Base-by-base conservation (phyloP, 2,113 vertebrate genomes). In the Callopanchax toddi region DNA sequence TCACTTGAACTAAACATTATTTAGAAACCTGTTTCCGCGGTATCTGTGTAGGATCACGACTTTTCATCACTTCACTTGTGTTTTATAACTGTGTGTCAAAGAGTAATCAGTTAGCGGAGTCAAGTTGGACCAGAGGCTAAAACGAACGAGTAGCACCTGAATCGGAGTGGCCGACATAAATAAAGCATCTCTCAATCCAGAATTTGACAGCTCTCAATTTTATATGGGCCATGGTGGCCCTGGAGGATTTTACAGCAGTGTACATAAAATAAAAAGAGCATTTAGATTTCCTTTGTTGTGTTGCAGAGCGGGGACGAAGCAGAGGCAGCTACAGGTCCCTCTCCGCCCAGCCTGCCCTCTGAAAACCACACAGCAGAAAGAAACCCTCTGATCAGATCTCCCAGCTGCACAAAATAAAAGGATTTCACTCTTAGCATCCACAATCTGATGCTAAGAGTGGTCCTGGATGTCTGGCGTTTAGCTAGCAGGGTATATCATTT, bases 241-340 rank as follows among this genome's bases (percentile, higher is more conserved):
- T 59, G 78, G 74, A 87, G 83, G 82, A 82, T 79, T 83, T 87
- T 74, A 85, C 82, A 69, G 76, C 74, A 67, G 68, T 57, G 84
- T 74, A 82, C 74, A 85, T 86, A 72, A 89, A 87, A 87, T 87
- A 85, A 84, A 49, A 84, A 85, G 74, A 87, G 74, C 87, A 80
- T 87, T 89, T 89, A 87, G 80, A 86, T 85, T 84, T 82, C 76
- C 78, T 89, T 86, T 86, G 87, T 82, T 85, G 78, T 58, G 78
- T 60, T 60, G 76, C 73, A 77, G 77, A 76, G 74, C 21, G 20
- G 64, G 66, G 78, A 62, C 68, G 26, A 63, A 61, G 71, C 51
- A 42, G 56, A 62, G 17, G 60, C 77, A 51, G 79, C 78, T 63
- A 78, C 80, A 83, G 75, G 78, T 83, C 71, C 57, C 74, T 62